Evolutionary conservation across 2,888 invertebrate species (phyloP).

Genomic region (Tanytarsus gracilentus): DNA sequence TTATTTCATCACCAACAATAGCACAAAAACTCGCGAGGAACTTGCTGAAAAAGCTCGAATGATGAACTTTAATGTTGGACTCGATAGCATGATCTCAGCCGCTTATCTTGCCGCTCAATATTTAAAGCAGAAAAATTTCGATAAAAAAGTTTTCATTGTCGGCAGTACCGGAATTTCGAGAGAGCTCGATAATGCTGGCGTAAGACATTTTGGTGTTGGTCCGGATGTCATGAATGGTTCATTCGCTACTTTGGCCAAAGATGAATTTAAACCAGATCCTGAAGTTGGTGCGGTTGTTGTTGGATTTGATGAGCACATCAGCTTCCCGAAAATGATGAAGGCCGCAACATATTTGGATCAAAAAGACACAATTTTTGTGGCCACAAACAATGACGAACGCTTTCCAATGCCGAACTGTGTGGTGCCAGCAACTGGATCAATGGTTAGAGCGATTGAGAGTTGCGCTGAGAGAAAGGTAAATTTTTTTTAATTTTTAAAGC

Average conservation of each 20-base stretch:
- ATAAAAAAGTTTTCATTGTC: conserved; percentile 72
- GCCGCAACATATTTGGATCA: conserved; percentile 80
- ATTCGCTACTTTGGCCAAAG: conserved; percentile 44
- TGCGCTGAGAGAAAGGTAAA: conserved; percentile 57
- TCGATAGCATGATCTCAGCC: conserved; percentile 68
- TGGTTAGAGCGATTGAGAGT: conserved; percentile 77
- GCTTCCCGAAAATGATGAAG: conserved; percentile 82
- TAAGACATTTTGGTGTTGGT: conserved; percentile 64
- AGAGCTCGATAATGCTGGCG: conserved; percentile 74
- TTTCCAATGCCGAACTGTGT: conserved; percentile 68
- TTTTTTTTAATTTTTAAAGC: background rate
- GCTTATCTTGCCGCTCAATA: conserved; percentile 71
- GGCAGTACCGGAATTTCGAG: conserved; percentile 72
- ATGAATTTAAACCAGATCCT: conserved; percentile 56
- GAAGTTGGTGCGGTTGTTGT: conserved; percentile 90
- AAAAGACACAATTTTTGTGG: conserved; percentile 73
- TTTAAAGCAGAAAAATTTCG: conserved; percentile 61
- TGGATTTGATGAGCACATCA: conserved; percentile 89
- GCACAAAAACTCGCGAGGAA: conserved; percentile 70
- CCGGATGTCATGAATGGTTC: conserved; percentile 56
- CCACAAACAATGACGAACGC: conserved; percentile 60
- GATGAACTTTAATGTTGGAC: conserved; percentile 59
- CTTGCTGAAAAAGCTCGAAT: conserved; percentile 65
- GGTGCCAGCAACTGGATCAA: conserved; percentile 72
- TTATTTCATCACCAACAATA: conserved; percentile 76